A percentile compares a stretch with the other conserved stretches of the same genome.
Evolutionary conservation across 1,140 invertebrate species (phyloP).

Genomic region (Drosophila mojavensis): DNA sequence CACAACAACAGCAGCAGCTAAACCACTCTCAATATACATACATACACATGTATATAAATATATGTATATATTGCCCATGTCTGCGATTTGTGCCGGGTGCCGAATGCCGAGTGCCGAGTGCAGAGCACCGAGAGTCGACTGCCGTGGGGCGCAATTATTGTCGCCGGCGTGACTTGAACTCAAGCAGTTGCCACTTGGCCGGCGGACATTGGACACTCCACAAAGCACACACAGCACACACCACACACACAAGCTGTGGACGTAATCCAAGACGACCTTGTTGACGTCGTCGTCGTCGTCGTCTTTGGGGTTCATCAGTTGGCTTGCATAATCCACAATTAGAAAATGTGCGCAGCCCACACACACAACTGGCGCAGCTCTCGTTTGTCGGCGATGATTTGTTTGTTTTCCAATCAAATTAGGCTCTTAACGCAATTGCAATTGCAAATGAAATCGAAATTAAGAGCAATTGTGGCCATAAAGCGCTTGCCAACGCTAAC

Average conservation of each 20-base stretch:
- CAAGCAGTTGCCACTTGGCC: constrained; percentile 56
- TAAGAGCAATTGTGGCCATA: constrained; percentile 62
- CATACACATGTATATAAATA: neutral
- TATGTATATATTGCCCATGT: constrained; percentile 12
- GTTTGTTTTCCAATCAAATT: constrained; percentile 73
- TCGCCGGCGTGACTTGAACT: constrained; percentile 71
- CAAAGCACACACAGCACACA: constrained; percentile 14
- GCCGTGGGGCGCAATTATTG: constrained; percentile 50
- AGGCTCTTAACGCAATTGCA: constrained; percentile 67
- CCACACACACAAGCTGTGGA: constrained; percentile 14
- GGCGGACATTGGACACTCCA: constrained; percentile 48
- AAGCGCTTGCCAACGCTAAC: constrained; percentile 55
- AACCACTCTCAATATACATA: neutral
- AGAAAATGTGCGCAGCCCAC: constrained; percentile 18
- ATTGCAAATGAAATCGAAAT: constrained; percentile 60
- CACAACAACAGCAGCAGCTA: neutral
- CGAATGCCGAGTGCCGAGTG: constrained; percentile 4
- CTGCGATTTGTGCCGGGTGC: constrained; percentile 8
- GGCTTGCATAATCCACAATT: constrained; percentile 54
- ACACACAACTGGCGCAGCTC: constrained; percentile 27
- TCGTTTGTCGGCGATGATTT: constrained; percentile 14
- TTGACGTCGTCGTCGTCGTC: constrained; percentile 10
- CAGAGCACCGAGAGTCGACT: neutral
- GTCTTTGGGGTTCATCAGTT: constrained; percentile 21
- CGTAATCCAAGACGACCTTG: constrained; percentile 65